Percentiles rank a stretch among this genome's conserved stretches.
These are phyloP conservation scores for Eubasilissa splendida DNA, from an alignment of 2,888 invertebrate genomes.

Conservation along the genomic window DNA sequence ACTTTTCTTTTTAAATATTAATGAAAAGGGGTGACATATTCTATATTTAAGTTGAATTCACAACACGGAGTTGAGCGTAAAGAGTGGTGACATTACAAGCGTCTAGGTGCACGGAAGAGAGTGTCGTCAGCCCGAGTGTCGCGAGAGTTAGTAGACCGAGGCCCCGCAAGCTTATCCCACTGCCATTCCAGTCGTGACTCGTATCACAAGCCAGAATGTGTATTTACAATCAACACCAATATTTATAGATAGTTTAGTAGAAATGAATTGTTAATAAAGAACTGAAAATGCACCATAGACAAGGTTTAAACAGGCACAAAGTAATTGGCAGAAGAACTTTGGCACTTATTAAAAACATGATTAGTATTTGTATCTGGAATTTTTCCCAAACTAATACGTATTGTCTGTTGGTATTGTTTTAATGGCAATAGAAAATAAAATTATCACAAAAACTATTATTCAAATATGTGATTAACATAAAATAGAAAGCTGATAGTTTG, in stretches of 20 bases:
- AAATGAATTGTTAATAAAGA: slow-evolving; percentile 13
- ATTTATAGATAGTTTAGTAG: slow-evolving; percentile 11
- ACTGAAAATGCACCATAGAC: slow-evolving; percentile 7
- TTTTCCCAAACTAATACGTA: no score
- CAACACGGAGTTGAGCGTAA: slow-evolving; percentile 28
- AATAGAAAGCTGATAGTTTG: no score
- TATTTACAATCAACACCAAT: slow-evolving; percentile 19
- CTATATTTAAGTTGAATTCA: slow-evolving; percentile 27
- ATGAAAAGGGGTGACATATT: neutral
- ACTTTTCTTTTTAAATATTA: neutral
- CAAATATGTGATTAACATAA: no score
- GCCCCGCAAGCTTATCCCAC: slow-evolving; percentile 41
- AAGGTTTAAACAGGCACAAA: slow-evolving; percentile 9
- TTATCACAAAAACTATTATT: no score
- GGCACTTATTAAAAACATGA: no score
- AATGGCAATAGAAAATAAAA: no score
- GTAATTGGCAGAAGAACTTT: neutral
- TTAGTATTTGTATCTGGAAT: no score
- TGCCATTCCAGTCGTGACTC: slow-evolving; percentile 11
- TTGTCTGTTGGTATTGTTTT: no score
- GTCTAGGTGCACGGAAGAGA: slow-evolving; percentile 19
- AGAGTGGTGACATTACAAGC: slow-evolving; percentile 3
- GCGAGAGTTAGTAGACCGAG: slow-evolving; percentile 36
- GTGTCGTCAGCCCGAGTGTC: slow-evolving; percentile 9
- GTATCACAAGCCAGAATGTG: slow-evolving; percentile 25